These are phyloP conservation scores for Synergus umbraculus DNA, from an alignment of 2,888 invertebrate genomes.

Conservation along the genomic window DNA sequence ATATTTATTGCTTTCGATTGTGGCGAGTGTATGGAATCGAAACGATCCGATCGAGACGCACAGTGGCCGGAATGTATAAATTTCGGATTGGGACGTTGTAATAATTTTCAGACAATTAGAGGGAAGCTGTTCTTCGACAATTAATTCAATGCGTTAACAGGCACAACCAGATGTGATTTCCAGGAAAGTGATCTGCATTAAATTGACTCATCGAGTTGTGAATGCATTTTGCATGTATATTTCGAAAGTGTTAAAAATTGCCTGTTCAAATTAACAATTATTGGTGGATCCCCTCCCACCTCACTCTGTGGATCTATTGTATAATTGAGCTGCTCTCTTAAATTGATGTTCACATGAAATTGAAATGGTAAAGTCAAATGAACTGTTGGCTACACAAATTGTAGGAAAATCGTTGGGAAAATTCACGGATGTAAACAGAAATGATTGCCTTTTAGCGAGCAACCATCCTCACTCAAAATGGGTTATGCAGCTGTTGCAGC, in stretches of 20 bases:
- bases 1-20: conserved; percentile 5
- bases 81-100: background rate
- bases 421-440: conserved; percentile 25
- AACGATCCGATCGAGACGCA: background rate
- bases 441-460: conserved; percentile 15
- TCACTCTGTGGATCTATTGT: background rate
- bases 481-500: conserved; percentile 18
- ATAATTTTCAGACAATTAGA: conserved; percentile 4
- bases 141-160: background rate
- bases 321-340: conserved; percentile 18
- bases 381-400: conserved; percentile 12
- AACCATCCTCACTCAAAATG: background rate
- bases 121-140: background rate
- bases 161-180: background rate
- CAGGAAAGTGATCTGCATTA: background rate
- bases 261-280: background rate
- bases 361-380: conserved; percentile 28
- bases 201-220: background rate
- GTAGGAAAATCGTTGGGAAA: conserved; percentile 25
- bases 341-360: conserved; percentile 19
- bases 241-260: background rate
- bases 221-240: background rate
- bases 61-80: background rate
- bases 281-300: background rate
- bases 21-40: background rate